Conservation (phyloP, 2,113 vertebrate species). For the Gnathonemus echidnorhynchus region DNA sequence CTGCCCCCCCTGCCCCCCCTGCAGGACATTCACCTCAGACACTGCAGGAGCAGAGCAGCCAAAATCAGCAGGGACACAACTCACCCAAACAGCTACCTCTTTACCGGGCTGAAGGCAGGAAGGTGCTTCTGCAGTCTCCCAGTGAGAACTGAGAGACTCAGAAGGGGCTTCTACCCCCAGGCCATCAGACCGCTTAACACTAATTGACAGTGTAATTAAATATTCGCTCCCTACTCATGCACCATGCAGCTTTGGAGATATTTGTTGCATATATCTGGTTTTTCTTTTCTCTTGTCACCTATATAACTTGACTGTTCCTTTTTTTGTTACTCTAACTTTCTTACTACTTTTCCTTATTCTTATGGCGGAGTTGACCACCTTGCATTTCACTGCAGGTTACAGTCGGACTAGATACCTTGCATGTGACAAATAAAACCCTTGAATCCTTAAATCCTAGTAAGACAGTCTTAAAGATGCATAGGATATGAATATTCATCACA, state of each 20-base stretch:
- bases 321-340: background rate
- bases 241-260: background rate
- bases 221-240: background rate
- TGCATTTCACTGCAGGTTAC: background rate
- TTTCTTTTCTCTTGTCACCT: background rate
- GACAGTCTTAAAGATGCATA: background rate
- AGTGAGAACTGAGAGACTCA: background rate
- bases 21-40: background rate
- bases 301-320: background rate
- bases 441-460: background rate
- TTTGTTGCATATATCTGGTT: background rate
- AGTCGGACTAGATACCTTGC: background rate
- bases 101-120: background rate
- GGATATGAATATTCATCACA: background rate
- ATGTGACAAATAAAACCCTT: background rate
- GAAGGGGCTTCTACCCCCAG: background rate
- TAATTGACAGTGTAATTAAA: background rate
- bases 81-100: background rate
- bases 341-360: background rate
- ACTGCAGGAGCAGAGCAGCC: background rate
- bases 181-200: background rate
- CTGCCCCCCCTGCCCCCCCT: too few species aligned
- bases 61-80: background rate
- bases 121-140: background rate
- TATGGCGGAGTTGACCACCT: background rate